Conservation (phyloP, 2,797 vertebrate species). For the Poecilia gillii region DNA sequence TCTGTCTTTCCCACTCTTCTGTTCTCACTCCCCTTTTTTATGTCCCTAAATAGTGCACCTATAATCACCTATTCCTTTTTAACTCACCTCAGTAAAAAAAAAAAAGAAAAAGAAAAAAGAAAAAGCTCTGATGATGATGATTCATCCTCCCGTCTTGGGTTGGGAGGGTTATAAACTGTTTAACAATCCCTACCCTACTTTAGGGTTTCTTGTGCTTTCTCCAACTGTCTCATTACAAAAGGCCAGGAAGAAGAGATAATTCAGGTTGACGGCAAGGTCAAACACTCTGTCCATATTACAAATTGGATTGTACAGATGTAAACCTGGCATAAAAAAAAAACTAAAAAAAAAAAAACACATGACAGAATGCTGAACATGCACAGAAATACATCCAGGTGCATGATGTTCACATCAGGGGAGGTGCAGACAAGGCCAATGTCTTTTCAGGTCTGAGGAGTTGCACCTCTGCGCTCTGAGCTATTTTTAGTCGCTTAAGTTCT, state of each 20-base stretch:
- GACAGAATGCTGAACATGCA: conserved; percentile 22
- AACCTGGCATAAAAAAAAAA: conserved; percentile 28
- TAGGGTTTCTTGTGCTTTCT: conserved; percentile 25
- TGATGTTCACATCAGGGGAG: conserved; percentile 45
- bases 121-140: conserved; percentile 21
- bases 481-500: conserved; percentile 66
- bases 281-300: conserved; percentile 38
- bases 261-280: conserved; percentile 51
- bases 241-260: conserved; percentile 25
- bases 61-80: conserved; percentile 71
- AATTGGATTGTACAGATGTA: conserved; percentile 43
- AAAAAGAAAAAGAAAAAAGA: conserved; percentile 32
- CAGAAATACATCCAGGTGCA: conserved; percentile 48
- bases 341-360: conserved; percentile 12
- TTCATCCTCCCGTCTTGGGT: conserved; percentile 20
- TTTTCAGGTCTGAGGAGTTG: conserved; percentile 57
- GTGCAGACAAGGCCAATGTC: conserved; percentile 63
- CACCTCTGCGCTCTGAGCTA: conserved; percentile 60
- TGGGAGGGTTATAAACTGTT: conserved; percentile 25
- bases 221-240: conserved; percentile 36
- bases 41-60: conserved; percentile 51
- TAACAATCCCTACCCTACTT: conserved; percentile 10
- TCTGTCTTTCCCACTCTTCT: conserved; percentile 10
- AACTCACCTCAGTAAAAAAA: conserved; percentile 46
- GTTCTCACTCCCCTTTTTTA: conserved; percentile 12